Evolutionary conservation across 2,113 vertebrate genomes (phyloP), one percentile per base, ranked within the genome.

Genomic region (Carassius gibelio): DNA sequence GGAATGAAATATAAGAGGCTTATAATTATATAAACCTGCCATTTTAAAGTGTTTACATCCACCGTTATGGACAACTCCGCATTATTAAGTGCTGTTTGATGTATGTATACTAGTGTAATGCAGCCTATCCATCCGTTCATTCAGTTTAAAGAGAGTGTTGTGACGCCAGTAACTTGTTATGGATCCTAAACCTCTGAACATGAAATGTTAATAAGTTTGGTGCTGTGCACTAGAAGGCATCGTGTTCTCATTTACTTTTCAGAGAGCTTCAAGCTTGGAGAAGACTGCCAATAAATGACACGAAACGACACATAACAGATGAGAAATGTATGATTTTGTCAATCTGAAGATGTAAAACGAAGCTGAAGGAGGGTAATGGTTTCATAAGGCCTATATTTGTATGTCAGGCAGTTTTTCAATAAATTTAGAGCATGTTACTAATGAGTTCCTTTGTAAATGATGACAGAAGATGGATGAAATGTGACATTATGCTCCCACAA

Each of bases 361-460:
- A 45, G 9, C 45, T 17, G 36, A 61, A 26, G 23, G 71, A n/a
- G 38, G 23, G 61, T 30, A 30, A 26, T 68, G 66, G 36, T 77
- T 84, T 72, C 26, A 81, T 23, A 80, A 26, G 15, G 64, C 74
- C 34, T 68, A 83, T 42, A 75, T 88, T 88, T 87, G 82, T 82
- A 85, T 15, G 19, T 17, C 30, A 8, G 17, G 17, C 45, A 30
- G 4, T 74, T 82, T 89, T 85, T 84, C 30, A 84, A 85, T 88
- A 83, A 74, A 88, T 78, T 82, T 64, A 81, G n/a, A 64, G 87
- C 87, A 88, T 88, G 87, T 62, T 55, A 55, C 26, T 38, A 8
- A 81, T 30, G 13, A 14, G 21, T 30, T 66, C 14, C 14, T 81
- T 50, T 50, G 1, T 50, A 15, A 50, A 75, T 26, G n/a, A 23